phyloP scores from a whole-genome alignment of 2,888 invertebrate species.

The Rambutsinella grinnellia region DNA sequence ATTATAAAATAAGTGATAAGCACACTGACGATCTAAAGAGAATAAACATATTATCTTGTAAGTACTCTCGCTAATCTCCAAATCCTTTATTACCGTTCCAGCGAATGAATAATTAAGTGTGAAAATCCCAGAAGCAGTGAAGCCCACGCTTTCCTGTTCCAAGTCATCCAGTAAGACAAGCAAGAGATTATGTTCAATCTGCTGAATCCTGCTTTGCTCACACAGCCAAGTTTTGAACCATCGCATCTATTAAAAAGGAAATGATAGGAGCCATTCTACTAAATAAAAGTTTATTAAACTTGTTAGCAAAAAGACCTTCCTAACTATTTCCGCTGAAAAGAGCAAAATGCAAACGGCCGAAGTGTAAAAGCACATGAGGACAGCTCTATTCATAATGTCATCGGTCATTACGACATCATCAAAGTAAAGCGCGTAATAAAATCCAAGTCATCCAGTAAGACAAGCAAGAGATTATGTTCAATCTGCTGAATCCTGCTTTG shows the following conservation, averaged over 20 bases:
- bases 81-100: constrained; percentile 16
- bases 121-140: constrained; percentile 26
- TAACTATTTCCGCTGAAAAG: constrained; percentile 36
- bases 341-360: constrained; percentile 28
- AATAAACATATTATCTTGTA: not conserved
- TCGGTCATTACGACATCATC: constrained; percentile 20
- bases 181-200: constrained; percentile 23
- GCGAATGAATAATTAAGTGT: constrained; percentile 14
- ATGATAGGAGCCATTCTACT: too few relatives aligned
- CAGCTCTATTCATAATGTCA: constrained; percentile 15
- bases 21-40: not conserved
- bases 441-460: constrained; percentile 14
- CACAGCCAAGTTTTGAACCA: constrained; percentile 29
- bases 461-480: constrained; percentile 16
- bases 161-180: constrained; percentile 9
- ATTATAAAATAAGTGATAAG: constrained; percentile 18
- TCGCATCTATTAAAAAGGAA: too few relatives aligned
- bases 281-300: too few relatives aligned
- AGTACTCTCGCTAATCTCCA: too few relatives aligned
- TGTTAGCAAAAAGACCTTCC: too few relatives aligned
- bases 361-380: constrained; percentile 23
- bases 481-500: not conserved
- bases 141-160: constrained; percentile 9
- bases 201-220: not conserved
- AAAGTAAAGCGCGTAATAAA: constrained; percentile 34